Evolutionary conservation across 2,113 vertebrate species (phyloP).

Genomic region (Jacana jacana): DNA sequence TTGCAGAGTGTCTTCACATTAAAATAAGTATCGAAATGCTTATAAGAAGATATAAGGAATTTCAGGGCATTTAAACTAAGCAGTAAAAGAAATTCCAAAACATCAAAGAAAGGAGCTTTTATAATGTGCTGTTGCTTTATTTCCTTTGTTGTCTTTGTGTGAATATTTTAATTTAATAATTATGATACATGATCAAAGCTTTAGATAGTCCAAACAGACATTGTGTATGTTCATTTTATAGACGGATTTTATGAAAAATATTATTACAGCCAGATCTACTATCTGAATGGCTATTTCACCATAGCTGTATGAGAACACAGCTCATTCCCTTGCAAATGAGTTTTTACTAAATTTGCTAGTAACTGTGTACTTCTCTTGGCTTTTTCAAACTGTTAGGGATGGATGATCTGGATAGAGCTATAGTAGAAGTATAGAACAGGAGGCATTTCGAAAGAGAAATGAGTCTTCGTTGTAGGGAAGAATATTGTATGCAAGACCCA

Average conservation of each 20-base stretch:
- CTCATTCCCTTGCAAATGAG: background rate
- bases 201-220: background rate
- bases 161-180: background rate
- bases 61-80: background rate
- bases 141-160: background rate
- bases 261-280: background rate
- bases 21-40: background rate
- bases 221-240: background rate
- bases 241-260: background rate
- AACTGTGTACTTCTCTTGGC: background rate
- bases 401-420: background rate
- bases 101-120: slow-evolving; percentile 2
- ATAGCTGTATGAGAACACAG: background rate
- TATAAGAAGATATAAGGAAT: background rate
- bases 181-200: background rate
- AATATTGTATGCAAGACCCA: background rate
- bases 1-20: background rate
- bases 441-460: background rate
- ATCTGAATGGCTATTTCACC: background rate
- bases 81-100: background rate
- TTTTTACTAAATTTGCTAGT: background rate
- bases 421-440: background rate
- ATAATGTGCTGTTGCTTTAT: background rate
- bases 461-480: background rate
- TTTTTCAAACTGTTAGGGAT: background rate